These are phyloP conservation scores for Leptinotarsa peninsularis DNA, from an alignment of 2,888 invertebrate species.

Conservation along the genomic window DNA sequence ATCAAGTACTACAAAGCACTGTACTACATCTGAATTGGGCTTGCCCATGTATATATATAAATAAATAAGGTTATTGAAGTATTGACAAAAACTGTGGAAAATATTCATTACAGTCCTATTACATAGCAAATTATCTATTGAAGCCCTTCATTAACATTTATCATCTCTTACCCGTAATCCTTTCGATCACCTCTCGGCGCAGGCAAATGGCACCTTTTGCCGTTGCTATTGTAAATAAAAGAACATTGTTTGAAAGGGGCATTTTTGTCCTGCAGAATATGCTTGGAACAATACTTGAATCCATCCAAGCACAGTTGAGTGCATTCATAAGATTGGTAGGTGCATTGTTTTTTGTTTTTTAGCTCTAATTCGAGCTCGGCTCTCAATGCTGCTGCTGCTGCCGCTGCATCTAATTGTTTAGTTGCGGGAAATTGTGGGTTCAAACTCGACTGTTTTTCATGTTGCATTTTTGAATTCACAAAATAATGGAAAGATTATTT, in stretches of 20 bases:
- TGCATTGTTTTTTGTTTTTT: conserved; percentile 72
- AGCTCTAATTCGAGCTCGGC: conserved; percentile 74
- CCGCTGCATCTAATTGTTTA: conserved; percentile 41
- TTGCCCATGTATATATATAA: no score
- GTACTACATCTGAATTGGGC: no score
- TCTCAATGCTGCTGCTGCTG: conserved; percentile 58
- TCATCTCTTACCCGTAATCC: conserved; percentile 70
- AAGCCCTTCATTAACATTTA: neutral
- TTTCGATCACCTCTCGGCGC: conserved; percentile 80
- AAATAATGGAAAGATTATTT: no score
- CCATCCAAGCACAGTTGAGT: conserved; percentile 76
- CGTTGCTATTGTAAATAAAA: conserved; percentile 75
- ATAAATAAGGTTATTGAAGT: no score
- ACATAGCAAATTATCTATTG: no score
- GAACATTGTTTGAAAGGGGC: conserved; percentile 89
- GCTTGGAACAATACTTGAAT: conserved; percentile 82
- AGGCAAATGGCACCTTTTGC: conserved; percentile 82
- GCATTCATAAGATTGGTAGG: conserved; percentile 76
- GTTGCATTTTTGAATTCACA: neutral
- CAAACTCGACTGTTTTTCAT: neutral
- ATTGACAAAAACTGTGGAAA: no score
- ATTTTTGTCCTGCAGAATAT: conserved; percentile 84
- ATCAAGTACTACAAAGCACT: no score
- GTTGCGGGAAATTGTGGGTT: neutral
- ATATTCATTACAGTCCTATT: no score